Base-by-base conservation (phyloP, 2,797 vertebrate species). In the Onychomys torridus region DNA sequence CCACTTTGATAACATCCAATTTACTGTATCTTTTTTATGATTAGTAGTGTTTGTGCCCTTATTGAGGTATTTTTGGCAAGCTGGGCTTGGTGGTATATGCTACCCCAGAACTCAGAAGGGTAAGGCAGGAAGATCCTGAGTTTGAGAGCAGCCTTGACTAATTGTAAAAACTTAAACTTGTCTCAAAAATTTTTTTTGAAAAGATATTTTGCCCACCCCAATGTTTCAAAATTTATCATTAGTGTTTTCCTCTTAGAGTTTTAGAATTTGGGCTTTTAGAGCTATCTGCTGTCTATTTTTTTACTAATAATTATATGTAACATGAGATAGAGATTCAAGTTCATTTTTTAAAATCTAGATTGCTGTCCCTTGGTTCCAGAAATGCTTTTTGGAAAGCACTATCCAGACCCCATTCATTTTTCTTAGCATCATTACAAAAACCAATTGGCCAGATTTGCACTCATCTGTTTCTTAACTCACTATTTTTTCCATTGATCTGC, bases 211-310 rank as follows among this genome's bases (percentile, higher is more conserved):
- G 43, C 17, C 11, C 40, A 49, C 23, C 0, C 16, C 25, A 65
- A 49, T 88, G 34, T 82, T 90, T 55, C 23, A 76, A 73, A 89
- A 65, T 71, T 79, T 61, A 78, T 91, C n/a, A 55, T 82, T 46
- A 71, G 9, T 65, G 13, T 90, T 94, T 90, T 90, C 25, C 75
- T 69, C 14, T 40, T 75, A 29, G 52, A 67, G 13, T 85, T 87
- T 92, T 75, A 92, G 75, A 90, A 85, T 84, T 67, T 90, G 71
- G 29, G 8, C 82, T 83, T 46, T 65, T 77, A 29, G 10, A n/a
- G 17, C 88, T 46, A 21, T 29, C 10, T 6, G 2, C 69, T 63
- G 65, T 78, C 86, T 71, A 63, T 69, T 65, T 79, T 79, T 46
- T 61, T 59, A 14, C 63, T 87, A n/a, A 57, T 88, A 40, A 40